Conservation (phyloP, 23 tunicate species). For the Oikopleura vanhoeffeni region DNA sequence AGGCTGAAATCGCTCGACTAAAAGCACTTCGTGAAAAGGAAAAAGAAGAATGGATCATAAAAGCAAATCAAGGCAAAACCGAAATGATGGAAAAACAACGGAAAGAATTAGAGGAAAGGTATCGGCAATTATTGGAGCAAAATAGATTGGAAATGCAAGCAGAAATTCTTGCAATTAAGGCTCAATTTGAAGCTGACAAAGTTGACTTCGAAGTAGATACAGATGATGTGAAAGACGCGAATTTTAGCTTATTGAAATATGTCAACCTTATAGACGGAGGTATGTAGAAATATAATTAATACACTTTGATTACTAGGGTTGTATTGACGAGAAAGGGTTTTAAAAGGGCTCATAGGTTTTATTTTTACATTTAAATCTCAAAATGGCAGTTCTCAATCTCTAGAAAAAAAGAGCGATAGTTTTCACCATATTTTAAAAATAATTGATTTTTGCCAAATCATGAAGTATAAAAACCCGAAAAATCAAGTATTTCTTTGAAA, state of each 20-base stretch:
- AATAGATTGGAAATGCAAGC: background rate
- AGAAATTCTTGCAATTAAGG: background rate
- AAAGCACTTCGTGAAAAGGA: background rate
- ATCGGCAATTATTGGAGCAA: background rate
- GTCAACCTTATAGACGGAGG: too few species aligned
- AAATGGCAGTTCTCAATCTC: too few species aligned
- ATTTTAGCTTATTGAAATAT: background rate
- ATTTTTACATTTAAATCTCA: too few species aligned
- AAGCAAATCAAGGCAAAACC: background rate
- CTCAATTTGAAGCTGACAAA: background rate
- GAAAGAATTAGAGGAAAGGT: background rate
- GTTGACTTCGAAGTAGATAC: background rate
- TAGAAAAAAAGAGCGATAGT: too few species aligned
- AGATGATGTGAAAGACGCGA: background rate
- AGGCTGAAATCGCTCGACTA: background rate
- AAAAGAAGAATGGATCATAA: background rate
- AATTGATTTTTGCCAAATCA: too few species aligned
- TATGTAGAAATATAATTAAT: too few species aligned
- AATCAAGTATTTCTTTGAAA: too few species aligned
- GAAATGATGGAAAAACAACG: background rate
- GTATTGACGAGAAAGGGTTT: too few species aligned
- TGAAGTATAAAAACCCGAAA: too few species aligned
- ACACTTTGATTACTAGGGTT: too few species aligned
- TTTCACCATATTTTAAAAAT: too few species aligned
- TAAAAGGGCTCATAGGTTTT: too few species aligned